Evolutionary conservation across 2,888 invertebrate species (phyloP).

Genomic region (Dryobotodes eremita): DNA sequence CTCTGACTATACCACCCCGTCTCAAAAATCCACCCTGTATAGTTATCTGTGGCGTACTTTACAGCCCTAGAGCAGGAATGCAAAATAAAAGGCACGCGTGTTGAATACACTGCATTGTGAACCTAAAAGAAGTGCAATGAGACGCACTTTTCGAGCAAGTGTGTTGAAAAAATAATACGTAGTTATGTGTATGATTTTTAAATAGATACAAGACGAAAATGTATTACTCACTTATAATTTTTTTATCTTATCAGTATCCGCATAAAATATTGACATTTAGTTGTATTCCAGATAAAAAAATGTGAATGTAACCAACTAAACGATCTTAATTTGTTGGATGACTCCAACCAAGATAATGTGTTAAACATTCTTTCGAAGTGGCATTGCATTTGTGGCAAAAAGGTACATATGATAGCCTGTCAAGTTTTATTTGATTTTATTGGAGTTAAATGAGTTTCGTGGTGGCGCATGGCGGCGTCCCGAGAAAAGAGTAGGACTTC

Average conservation of each 20-base stretch:
- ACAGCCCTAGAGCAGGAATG: background rate
- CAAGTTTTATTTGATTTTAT: background rate
- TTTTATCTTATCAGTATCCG: background rate
- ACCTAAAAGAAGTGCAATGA: background rate
- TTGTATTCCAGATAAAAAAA: conserved; percentile 82
- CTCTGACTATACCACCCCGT: background rate
- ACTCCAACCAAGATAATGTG: conserved; percentile 85
- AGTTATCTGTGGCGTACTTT: background rate
- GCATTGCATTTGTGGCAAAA: conserved; percentile 87
- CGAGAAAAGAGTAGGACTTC: background rate
- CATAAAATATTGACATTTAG: background rate
- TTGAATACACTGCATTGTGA: background rate
- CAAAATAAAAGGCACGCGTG: background rate
- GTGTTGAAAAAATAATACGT: background rate
- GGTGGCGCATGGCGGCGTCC: background rate
- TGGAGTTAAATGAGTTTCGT: background rate
- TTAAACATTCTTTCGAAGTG: conserved; percentile 85
- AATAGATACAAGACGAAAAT: background rate
- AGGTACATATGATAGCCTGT: conserved; percentile 69
- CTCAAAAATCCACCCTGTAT: background rate
- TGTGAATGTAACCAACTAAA: conserved; percentile 87
- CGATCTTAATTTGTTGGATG: conserved; percentile 83
- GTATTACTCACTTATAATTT: background rate
- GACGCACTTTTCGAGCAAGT: background rate
- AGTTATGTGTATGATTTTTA: background rate